Percentiles rank a stretch among this genome's conserved stretches.
phyloP scores from a whole-genome alignment of 1,140 invertebrate genomes.

The Battus philenor region DNA sequence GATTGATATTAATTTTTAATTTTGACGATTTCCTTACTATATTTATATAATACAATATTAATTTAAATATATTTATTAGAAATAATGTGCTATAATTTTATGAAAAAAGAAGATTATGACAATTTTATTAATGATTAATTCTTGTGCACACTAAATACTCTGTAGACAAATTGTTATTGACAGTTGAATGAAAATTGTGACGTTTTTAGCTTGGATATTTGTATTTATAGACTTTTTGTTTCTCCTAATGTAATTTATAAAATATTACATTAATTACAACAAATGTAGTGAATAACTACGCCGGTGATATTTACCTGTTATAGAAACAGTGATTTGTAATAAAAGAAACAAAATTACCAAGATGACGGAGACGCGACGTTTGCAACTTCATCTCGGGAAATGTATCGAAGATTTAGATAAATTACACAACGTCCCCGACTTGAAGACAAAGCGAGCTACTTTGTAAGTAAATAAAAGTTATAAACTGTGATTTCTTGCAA shows the following conservation, averaged over 20 bases:
- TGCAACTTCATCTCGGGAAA: conserved; percentile 73
- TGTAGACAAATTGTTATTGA: too few species aligned
- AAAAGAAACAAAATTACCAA: conserved; percentile 30
- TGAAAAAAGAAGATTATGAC: too few species aligned
- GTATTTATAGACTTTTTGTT: conserved; percentile 56
- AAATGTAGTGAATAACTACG: conserved; percentile 53
- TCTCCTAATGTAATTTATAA: conserved; percentile 39
- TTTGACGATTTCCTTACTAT: too few species aligned
- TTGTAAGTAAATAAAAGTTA: conserved; percentile 53
- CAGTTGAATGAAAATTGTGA: conserved; percentile 42
- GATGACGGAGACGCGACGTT: conserved; percentile 72
- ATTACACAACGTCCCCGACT: conserved; percentile 69
- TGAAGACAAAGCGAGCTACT: conserved; percentile 68
- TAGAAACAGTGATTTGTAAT: conserved; percentile 21
- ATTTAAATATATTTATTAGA: too few species aligned
- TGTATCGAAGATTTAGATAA: conserved; percentile 76
- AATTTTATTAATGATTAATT: too few species aligned
- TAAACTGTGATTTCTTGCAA: not conserved
- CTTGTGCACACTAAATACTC: too few species aligned
- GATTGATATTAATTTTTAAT: too few species aligned
- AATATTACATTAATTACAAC: conserved; percentile 36
- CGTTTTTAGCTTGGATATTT: conserved; percentile 46
- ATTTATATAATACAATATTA: too few species aligned
- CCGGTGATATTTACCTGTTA: conserved; percentile 23
- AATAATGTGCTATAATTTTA: too few species aligned